phyloP scores from a whole-genome alignment of 2,888 invertebrate genomes.

The Rotaria macrura region DNA sequence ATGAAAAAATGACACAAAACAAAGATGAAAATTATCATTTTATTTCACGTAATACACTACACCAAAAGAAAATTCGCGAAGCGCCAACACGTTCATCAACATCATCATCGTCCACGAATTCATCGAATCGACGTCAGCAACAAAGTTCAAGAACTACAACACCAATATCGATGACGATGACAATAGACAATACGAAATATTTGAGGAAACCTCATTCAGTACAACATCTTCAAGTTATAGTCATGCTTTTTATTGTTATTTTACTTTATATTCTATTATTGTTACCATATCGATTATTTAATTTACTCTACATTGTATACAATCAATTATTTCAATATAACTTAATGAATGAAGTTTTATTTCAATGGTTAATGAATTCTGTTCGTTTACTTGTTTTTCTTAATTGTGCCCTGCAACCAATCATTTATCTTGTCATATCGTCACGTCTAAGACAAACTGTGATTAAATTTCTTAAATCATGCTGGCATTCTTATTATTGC shows the following conservation, averaged over 20 bases:
- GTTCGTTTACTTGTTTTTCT: conserved; percentile 20
- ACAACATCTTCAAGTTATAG: not conserved
- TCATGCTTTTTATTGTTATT: not conserved
- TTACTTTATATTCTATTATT: not conserved
- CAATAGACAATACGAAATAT: not conserved
- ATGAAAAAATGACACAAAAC: not conserved
- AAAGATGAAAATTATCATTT: not conserved
- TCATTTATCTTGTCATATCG: not conserved
- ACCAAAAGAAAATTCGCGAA: not conserved
- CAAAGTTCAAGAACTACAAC: not conserved
- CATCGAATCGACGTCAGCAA: not conserved
- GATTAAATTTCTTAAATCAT: not conserved
- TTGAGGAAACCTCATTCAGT: not conserved
- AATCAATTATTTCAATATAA: not conserved
- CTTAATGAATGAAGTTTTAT: not conserved
- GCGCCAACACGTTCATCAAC: not conserved
- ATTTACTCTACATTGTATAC: not conserved
- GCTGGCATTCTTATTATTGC: not conserved
- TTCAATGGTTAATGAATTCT: not conserved
- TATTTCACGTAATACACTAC: not conserved
- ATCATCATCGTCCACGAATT: not conserved
- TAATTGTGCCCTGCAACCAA: conserved; percentile 7
- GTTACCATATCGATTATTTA: not conserved
- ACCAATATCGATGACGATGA: not conserved
- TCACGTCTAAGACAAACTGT: not conserved